A percentile compares a stretch with the other conserved stretches of the same genome.
Evolutionary conservation across 2,113 vertebrate genomes (phyloP).

Genomic region (Alethe castanea): DNA sequence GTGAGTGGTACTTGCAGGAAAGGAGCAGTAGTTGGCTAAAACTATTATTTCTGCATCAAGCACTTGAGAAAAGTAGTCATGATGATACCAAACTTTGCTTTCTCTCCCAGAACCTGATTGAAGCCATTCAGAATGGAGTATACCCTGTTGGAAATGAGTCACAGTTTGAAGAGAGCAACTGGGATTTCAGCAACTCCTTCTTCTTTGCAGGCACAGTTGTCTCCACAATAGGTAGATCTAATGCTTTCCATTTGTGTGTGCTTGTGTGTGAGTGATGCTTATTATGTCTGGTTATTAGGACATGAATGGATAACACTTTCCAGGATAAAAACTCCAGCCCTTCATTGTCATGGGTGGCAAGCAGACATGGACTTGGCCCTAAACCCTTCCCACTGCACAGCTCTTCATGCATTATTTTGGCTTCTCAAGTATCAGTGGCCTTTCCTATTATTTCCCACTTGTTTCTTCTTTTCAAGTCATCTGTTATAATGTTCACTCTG

Average conservation of each 20-base stretch:
- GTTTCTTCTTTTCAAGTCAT: not conserved
- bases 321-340: not conserved
- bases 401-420: not conserved
- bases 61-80: not conserved
- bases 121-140: slow-evolving; percentile 66
- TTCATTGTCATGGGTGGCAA: not conserved
- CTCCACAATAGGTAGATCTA: slow-evolving; percentile 68
- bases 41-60: not conserved
- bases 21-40: not conserved
- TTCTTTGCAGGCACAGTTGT: slow-evolving; percentile 70
- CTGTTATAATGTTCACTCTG: not conserved
- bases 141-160: slow-evolving; percentile 52
- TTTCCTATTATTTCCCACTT: not conserved
- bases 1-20: not conserved
- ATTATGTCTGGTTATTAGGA: not conserved
- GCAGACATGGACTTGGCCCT: not conserved
- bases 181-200: slow-evolving; percentile 73
- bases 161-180: slow-evolving; percentile 44
- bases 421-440: not conserved
- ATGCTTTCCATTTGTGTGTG: not conserved
- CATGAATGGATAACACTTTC: not conserved
- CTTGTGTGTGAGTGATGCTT: not conserved
- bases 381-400: not conserved
- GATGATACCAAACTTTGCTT: not conserved
- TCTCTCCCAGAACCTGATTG: slow-evolving; percentile 44